A percentile compares a stretch with the other conserved stretches of the same genome.
These are phyloP conservation scores for Polymixis flavicincta DNA, from an alignment of 2,888 invertebrate species.

Conservation along the genomic window DNA sequence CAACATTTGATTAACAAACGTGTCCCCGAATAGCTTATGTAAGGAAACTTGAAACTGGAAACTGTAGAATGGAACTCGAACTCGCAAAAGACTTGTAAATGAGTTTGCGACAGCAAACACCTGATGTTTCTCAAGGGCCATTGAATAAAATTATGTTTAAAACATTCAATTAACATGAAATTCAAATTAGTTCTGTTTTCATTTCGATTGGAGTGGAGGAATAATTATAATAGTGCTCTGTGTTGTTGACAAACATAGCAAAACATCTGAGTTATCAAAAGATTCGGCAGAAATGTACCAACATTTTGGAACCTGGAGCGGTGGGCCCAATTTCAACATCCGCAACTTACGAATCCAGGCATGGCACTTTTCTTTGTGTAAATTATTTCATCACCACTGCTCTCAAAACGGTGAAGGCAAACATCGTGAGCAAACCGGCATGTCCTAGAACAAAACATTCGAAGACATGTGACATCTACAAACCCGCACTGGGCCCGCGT, in stretches of 20 bases:
- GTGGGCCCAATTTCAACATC: no score
- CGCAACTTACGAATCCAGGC: no score
- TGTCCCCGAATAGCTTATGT: constrained; percentile 43
- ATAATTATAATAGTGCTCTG: constrained; percentile 9
- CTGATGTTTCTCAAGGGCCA: constrained; percentile 57
- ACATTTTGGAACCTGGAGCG: no score
- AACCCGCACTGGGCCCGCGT: no score
- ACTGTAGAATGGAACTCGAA: constrained; percentile 36
- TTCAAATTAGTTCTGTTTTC: constrained; percentile 56
- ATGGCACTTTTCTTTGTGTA: no score
- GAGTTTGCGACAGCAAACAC: constrained; percentile 55
- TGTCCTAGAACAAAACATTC: no score
- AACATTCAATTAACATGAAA: constrained; percentile 61
- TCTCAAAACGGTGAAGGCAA: no score
- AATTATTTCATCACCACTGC: no score
- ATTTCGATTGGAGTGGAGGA: constrained; percentile 33
- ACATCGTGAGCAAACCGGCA: no score
- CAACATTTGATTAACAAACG: constrained; percentile 46
- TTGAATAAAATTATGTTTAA: constrained; percentile 60
- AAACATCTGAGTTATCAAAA: neutral
- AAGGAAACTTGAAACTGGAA: constrained; percentile 39
- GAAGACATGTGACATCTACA: no score
- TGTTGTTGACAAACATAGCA: neutral
- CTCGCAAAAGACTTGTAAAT: constrained; percentile 62
- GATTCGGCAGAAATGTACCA: neutral